Evolutionary conservation across 2,113 vertebrate species (phyloP).

Genomic region (Asarcornis scutulata): DNA sequence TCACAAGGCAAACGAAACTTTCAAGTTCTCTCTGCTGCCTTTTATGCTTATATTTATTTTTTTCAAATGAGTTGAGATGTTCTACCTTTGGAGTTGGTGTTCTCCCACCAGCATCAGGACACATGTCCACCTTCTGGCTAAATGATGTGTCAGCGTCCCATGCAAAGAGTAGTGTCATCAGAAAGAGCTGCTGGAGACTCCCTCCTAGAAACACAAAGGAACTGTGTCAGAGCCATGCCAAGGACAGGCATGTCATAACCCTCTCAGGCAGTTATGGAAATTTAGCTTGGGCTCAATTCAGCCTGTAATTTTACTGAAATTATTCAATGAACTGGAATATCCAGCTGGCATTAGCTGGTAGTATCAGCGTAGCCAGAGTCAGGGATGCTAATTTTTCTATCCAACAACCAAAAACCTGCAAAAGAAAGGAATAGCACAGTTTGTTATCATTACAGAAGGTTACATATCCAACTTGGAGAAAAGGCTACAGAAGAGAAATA

Average conservation of each 20-base stretch:
- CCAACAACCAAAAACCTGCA: background rate
- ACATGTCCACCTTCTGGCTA: background rate
- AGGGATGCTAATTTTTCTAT: background rate
- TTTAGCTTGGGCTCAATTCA: background rate
- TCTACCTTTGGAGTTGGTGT: background rate
- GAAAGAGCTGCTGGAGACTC: background rate
- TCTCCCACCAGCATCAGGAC: background rate
- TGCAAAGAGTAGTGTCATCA: background rate
- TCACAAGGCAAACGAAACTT: background rate
- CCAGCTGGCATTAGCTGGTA: background rate
- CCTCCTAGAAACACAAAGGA: background rate
- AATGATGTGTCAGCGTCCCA: background rate
- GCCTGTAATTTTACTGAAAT: background rate
- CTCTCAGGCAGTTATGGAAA: background rate
- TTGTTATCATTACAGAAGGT: background rate
- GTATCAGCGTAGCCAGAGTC: background rate
- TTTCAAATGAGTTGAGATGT: background rate
- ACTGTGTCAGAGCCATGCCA: background rate
- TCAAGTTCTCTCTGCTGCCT: background rate
- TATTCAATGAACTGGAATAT: background rate
- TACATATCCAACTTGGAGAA: background rate
- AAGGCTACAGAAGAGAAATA: background rate
- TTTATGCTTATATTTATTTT: background rate
- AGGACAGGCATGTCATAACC: background rate
- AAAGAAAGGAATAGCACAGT: background rate